A percentile compares a stretch with the other conserved stretches of the same genome.
Conservation (phyloP, 2,113 vertebrate species). For the Notothenia coriiceps region DNA sequence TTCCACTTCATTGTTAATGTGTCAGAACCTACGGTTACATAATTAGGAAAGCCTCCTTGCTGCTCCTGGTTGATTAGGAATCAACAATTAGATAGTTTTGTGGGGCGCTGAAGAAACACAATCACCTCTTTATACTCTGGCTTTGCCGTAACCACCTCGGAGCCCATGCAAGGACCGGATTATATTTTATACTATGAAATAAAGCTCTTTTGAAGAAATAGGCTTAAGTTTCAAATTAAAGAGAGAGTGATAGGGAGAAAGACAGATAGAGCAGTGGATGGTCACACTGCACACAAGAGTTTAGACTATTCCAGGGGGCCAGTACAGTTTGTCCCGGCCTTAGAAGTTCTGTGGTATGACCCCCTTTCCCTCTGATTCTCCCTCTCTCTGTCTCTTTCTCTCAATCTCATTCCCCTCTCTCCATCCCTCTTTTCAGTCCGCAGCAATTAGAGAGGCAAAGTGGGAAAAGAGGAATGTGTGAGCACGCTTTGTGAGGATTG, state of each 20-base stretch:
- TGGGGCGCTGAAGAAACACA: constrained; percentile 84
- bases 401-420: constrained; percentile 77
- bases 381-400: constrained; percentile 76
- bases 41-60: constrained; percentile 77
- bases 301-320: constrained; percentile 58
- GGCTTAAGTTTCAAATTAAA: constrained; percentile 50
- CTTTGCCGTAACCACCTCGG: constrained; percentile 61
- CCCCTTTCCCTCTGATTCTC: constrained; percentile 76
- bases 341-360: constrained; percentile 74
- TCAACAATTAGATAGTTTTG: constrained; percentile 83
- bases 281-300: constrained; percentile 45
- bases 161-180: constrained; percentile 46
- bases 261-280: constrained; percentile 15
- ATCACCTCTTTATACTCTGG: constrained; percentile 82
- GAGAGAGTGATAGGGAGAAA: constrained; percentile 1
- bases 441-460: constrained; percentile 86
- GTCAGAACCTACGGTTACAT: constrained; percentile 81
- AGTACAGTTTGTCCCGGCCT: constrained; percentile 77
- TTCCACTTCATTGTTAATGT: constrained; percentile 71
- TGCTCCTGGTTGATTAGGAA: constrained; percentile 82
- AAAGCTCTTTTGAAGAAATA: constrained; percentile 38
- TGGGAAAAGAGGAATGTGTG: constrained; percentile 82
- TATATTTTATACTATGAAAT: constrained; percentile 53
- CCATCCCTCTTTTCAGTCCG: constrained; percentile 79
- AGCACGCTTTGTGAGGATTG: constrained; percentile 80